phyloP scores from a whole-genome alignment of 2,888 invertebrate genomes.

The Deroplatys truncata region DNA sequence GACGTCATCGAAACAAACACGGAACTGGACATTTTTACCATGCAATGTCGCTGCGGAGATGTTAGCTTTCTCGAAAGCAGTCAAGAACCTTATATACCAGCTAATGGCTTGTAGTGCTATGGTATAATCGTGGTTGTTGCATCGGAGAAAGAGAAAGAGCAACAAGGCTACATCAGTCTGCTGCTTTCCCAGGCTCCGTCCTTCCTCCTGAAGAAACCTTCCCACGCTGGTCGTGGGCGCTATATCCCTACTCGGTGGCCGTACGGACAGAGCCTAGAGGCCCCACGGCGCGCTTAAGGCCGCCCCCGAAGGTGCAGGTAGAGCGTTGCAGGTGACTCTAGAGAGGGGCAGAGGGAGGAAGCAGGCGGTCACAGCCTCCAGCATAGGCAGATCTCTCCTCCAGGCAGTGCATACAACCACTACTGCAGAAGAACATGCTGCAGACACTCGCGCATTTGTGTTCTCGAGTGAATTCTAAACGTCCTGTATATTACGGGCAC shows the following conservation, averaged over 20 bases:
- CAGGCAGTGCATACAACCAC: background rate
- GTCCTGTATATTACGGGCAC: too few relatives aligned
- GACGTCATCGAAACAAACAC: too few relatives aligned
- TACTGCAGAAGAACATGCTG: background rate
- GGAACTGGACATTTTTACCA: too few relatives aligned
- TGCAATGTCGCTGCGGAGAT: background rate
- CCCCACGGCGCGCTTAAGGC: slow-evolving; percentile 19
- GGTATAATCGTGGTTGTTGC: background rate
- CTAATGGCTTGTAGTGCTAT: background rate
- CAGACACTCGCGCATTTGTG: background rate
- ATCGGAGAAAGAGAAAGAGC: background rate
- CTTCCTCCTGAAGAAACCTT: slow-evolving; percentile 10
- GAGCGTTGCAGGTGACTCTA: background rate
- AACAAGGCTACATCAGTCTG: slow-evolving; percentile 1
- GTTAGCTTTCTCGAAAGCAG: background rate
- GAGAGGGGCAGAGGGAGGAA: background rate
- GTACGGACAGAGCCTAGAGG: background rate
- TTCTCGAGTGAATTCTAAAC: too few relatives aligned
- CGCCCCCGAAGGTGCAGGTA: background rate
- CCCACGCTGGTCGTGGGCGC: slow-evolving; percentile 19
- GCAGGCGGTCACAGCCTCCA: background rate
- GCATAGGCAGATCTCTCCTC: background rate
- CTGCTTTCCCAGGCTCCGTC: slow-evolving; percentile 18
- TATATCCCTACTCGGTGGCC: slow-evolving; percentile 4
- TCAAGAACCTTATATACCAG: background rate